Evolutionary conservation across 2,888 invertebrate genomes (phyloP).

Genomic region (Argynnis bischoffii): DNA sequence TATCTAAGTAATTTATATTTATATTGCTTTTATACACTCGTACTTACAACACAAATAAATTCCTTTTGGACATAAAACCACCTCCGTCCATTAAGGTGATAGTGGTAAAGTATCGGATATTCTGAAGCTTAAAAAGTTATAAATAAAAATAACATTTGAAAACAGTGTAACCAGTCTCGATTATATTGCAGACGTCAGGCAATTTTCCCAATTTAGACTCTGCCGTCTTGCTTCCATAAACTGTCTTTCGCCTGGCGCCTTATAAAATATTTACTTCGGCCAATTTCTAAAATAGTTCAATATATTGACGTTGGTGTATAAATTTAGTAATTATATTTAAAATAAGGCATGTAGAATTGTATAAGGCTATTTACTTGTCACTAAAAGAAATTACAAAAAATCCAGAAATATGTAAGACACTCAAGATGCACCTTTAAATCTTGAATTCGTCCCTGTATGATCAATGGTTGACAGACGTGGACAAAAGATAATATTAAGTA

Average conservation of each 20-base stretch:
- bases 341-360: no score
- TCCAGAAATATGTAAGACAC: no score
- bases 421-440: no score
- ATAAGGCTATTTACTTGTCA: no score
- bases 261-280: conserved; percentile 33
- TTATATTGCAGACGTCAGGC: conserved; percentile 45
- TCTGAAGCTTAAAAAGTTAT: background rate
- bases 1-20: background rate
- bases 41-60: no score
- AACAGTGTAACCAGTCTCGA: conserved; percentile 15
- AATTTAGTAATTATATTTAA: background rate
- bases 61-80: background rate
- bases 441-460: no score
- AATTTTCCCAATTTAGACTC: conserved; percentile 56
- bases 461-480: no score
- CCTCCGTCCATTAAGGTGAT: background rate
- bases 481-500: no score
- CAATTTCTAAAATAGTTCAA: conserved; percentile 11
- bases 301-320: background rate
- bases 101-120: background rate
- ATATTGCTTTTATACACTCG: no score
- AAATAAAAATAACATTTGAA: conserved; percentile 11
- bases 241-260: conserved; percentile 28
- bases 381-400: no score
- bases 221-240: conserved; percentile 45